These are phyloP conservation scores for Drosophila burlai DNA, from an alignment of 1,140 invertebrate species.

Conservation along the genomic window DNA sequence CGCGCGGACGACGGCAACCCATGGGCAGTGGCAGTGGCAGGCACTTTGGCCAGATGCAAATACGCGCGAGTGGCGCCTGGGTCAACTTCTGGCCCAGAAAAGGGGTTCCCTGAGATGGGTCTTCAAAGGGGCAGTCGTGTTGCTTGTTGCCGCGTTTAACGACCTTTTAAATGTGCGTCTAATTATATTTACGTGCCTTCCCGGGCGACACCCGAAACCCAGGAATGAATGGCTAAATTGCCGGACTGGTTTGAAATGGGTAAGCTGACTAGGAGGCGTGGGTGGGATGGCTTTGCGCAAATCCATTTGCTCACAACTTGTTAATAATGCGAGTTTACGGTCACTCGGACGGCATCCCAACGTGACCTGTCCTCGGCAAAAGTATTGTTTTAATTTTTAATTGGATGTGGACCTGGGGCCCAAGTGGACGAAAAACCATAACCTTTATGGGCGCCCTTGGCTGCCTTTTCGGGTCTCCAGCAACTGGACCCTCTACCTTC, in stretches of 20 bases:
- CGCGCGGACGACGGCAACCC: constrained; percentile 34
- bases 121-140: constrained; percentile 7
- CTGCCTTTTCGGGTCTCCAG: not conserved
- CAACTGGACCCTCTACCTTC: not conserved
- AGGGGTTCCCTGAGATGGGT: constrained; percentile 32
- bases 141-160: constrained; percentile 61
- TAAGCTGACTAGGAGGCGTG: constrained; percentile 18
- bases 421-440: constrained; percentile 17
- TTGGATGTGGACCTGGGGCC: constrained; percentile 29
- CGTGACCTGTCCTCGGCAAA: constrained; percentile 49
- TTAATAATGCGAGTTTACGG: constrained; percentile 74
- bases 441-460: constrained; percentile 8
- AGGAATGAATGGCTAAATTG: constrained; percentile 66
- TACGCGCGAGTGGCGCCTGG: constrained; percentile 55
- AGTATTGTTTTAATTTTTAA: constrained; percentile 66
- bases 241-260: constrained; percentile 30
- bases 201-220: constrained; percentile 42
- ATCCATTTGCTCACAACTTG: constrained; percentile 73
- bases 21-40: constrained; percentile 33
- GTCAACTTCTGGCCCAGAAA: constrained; percentile 24
- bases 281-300: constrained; percentile 27
- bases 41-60: constrained; percentile 68
- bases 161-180: constrained; percentile 81
- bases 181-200: constrained; percentile 77
- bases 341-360: constrained; percentile 21